Evolutionary conservation across 1,140 invertebrate species (phyloP).

Genomic region (Drosophila triauraria): DNA sequence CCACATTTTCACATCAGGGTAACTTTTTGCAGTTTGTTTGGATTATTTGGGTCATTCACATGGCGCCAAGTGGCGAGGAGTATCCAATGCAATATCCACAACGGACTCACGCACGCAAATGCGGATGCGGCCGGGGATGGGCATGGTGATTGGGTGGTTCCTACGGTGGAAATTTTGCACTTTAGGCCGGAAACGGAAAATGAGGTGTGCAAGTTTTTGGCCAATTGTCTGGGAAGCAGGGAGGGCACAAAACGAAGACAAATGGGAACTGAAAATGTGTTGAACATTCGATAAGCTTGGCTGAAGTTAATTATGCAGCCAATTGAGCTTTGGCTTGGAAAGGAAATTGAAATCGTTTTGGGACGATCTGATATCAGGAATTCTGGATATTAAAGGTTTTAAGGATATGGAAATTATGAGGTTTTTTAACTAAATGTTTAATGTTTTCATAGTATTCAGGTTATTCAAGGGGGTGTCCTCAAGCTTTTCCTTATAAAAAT

Average conservation of each 20-base stretch:
- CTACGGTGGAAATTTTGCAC: conserved; percentile 39
- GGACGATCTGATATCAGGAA: not conserved
- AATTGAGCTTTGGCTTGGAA: conserved; percentile 9
- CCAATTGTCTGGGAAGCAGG: conserved; percentile 20
- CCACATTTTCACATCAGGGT: conserved; percentile 51
- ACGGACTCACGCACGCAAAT: conserved; percentile 57
- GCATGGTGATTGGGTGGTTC: not conserved
- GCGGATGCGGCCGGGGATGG: conserved; percentile 6
- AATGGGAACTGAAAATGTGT: conserved; percentile 46
- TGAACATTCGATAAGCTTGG: conserved; percentile 38
- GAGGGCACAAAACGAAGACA: conserved; percentile 2
- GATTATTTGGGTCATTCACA: conserved; percentile 85
- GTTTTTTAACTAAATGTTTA: not conserved
- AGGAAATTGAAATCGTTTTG: conserved; percentile 11
- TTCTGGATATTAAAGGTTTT: not conserved
- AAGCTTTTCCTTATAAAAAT: too few relatives aligned
- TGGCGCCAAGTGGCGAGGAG: conserved; percentile 58
- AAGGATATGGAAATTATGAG: not conserved
- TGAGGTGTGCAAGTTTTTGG: conserved; percentile 64
- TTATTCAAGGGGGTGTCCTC: not conserved
- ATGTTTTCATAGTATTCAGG: not conserved
- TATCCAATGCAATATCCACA: conserved; percentile 59
- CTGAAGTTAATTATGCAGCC: conserved; percentile 23
- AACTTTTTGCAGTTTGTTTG: conserved; percentile 68
- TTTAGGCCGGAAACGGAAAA: conserved; percentile 65